Evolutionary conservation across 2,797 vertebrate species (phyloP).

Genomic region (Lacerta agilis): DNA sequence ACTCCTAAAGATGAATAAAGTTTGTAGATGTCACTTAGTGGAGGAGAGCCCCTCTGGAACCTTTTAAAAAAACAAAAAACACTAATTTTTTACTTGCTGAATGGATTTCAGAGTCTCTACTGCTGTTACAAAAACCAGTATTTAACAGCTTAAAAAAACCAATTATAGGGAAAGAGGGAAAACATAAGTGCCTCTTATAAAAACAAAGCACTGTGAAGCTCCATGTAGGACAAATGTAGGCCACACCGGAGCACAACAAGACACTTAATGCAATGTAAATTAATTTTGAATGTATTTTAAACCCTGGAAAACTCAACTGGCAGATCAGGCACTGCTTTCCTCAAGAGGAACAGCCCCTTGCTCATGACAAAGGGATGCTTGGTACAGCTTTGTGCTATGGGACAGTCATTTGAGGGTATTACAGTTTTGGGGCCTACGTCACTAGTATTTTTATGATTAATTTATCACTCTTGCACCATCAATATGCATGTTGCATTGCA

Average conservation of each 20-base stretch:
- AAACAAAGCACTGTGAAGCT: neutral
- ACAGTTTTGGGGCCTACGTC: neutral
- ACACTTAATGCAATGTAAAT: neutral
- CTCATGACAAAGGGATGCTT: neutral
- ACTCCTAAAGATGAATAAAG: neutral
- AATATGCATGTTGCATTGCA: neutral
- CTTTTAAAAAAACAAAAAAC: neutral
- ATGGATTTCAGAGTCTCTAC: accelerated
- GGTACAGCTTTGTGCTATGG: neutral
- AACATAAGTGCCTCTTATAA: neutral
- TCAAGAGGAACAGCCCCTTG: accelerated
- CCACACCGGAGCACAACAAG: neutral
- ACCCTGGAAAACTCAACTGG: conserved; percentile 11
- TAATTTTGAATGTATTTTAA: conserved; percentile 33
- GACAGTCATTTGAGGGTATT: neutral
- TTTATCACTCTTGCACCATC: neutral
- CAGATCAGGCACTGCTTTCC: neutral
- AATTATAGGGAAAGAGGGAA: neutral
- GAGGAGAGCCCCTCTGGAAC: neutral
- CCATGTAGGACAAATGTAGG: neutral
- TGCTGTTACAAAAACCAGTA: neutral
- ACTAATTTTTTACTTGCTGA: neutral
- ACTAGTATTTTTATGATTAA: neutral
- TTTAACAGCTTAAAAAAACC: neutral
- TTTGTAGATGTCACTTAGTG: accelerated